Evolutionary conservation across 2,113 vertebrate species (phyloP).

Genomic region (Perca flavescens): DNA sequence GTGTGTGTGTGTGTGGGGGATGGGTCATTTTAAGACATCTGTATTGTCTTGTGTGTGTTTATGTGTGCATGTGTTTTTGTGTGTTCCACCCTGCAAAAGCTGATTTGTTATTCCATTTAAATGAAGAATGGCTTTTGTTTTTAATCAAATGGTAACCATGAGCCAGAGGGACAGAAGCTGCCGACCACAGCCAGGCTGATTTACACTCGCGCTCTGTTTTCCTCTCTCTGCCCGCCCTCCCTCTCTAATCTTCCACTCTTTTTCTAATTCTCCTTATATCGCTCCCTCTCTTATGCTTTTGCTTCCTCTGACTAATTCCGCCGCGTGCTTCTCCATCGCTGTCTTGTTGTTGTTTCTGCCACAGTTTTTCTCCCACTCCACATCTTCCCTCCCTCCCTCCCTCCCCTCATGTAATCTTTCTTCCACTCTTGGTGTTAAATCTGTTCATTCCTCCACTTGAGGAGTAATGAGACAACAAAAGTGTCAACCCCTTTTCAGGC

Average conservation of each 20-base stretch:
- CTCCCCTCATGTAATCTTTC: slow-evolving; percentile 42
- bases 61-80: slow-evolving; percentile 24
- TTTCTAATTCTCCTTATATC: slow-evolving; percentile 67
- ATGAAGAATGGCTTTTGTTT: slow-evolving; percentile 82
- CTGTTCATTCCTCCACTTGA: slow-evolving; percentile 64
- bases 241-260: slow-evolving; percentile 49
- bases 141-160: slow-evolving; percentile 81
- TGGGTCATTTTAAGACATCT: slow-evolving; percentile 39
- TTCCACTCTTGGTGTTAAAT: slow-evolving; percentile 45
- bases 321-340: slow-evolving; percentile 42
- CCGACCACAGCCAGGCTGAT: slow-evolving; percentile 70
- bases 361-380: slow-evolving; percentile 26
- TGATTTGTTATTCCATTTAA: slow-evolving; percentile 83
- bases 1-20: slow-evolving; percentile 28
- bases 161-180: slow-evolving; percentile 72
- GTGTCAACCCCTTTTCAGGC: slow-evolving; percentile 52
- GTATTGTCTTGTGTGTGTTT: slow-evolving; percentile 31
- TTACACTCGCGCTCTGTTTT: slow-evolving; percentile 60
- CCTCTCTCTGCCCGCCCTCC: slow-evolving; percentile 17
- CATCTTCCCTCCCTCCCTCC: slow-evolving; percentile 4
- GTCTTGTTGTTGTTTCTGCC: slow-evolving; percentile 44
- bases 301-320: slow-evolving; percentile 57
- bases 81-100: slow-evolving; percentile 39
- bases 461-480: slow-evolving; percentile 72
- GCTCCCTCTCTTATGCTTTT: slow-evolving; percentile 50